These are phyloP conservation scores for Scrobipalpa atriplicella DNA, from an alignment of 2,888 invertebrate species.

Conservation along the genomic window DNA sequence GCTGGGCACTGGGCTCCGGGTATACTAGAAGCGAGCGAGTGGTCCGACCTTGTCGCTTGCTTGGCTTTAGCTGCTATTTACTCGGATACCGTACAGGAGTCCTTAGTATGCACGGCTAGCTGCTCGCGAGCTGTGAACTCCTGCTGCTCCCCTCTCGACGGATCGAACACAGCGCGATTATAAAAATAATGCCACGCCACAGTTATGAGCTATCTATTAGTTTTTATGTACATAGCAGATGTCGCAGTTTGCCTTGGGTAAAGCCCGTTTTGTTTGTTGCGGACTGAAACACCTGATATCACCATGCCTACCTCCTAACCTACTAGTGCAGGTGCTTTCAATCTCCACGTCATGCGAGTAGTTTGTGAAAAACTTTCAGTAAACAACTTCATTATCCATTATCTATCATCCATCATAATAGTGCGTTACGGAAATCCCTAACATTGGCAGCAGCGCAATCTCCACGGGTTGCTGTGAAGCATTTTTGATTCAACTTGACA, in stretches of 20 bases:
- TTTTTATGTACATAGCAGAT: too few relatives aligned
- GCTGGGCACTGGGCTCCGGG: too few relatives aligned
- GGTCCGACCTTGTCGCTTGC: neutral
- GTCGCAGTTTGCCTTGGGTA: neutral
- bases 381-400: neutral
- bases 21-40: neutral
- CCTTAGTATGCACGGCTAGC: neutral
- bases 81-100: neutral
- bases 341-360: neutral
- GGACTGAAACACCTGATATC: conserved; percentile 1
- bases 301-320: neutral
- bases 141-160: too few relatives aligned
- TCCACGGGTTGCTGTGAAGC: too few relatives aligned
- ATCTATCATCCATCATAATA: conserved; percentile 11
- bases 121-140: conserved; percentile 7
- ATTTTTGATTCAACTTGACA: too few relatives aligned
- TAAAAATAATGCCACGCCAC: too few relatives aligned
- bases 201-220: neutral
- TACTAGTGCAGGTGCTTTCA: neutral
- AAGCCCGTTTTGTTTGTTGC: neutral
- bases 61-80: conserved; percentile 11
- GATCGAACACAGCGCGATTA: too few relatives aligned
- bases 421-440: neutral
- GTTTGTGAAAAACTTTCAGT: neutral
- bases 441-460: too few relatives aligned